Evolutionary conservation across 2,888 invertebrate genomes (phyloP), one percentile per base, ranked within the genome.

Genomic region (Icerya purchasi): DNA sequence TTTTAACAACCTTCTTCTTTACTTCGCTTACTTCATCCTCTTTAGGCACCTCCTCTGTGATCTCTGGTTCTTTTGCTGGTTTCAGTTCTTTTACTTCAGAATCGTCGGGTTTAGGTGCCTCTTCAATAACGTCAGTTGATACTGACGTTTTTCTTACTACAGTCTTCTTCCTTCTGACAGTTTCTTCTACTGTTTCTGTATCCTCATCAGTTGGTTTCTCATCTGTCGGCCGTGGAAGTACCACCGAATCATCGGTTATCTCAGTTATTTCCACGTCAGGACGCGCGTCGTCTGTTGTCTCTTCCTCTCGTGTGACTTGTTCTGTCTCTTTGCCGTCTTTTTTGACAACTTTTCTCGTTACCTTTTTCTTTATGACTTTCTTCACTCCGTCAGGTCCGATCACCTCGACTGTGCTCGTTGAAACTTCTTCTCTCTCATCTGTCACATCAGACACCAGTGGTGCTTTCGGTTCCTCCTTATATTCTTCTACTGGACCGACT

Each of bases 351-450:
- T n/a, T n/a, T n/a, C n/a, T 59, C 1, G 22, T n/a, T 0, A 22
- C 18, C 0, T 2, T 1, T 71, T 70, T 68, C 73, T 72, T 18
- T 10, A 54, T 24, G 1, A 25, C 53, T 0, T 20, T 19, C n/a
- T 5, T 50, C 3, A 3, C 2, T 0, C 71, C 62, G 67, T 68
- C 0, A 1, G 23, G n/a, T n/a, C n/a, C 20, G 50, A 50, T 22
- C 0, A 50, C 56, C 63, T 67, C 64, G 66, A 70, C 66, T 24
- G 24, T 2, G 21, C 1, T 36, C 14, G 50, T 25, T 57, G n/a
- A 23, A 19, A 18, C 18, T 23, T 61, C 61, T 52, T 18, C 54
- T 24, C 57, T 57, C 21, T 50, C 20, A 52, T 36, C 24, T 18
- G 22, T 55, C 1, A 61, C 52, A 20, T 58, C 61, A 3, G 23